These are phyloP conservation scores for Myxocyprinus asiaticus DNA, from an alignment of 2,113 vertebrate species.

Conservation along the genomic window DNA sequence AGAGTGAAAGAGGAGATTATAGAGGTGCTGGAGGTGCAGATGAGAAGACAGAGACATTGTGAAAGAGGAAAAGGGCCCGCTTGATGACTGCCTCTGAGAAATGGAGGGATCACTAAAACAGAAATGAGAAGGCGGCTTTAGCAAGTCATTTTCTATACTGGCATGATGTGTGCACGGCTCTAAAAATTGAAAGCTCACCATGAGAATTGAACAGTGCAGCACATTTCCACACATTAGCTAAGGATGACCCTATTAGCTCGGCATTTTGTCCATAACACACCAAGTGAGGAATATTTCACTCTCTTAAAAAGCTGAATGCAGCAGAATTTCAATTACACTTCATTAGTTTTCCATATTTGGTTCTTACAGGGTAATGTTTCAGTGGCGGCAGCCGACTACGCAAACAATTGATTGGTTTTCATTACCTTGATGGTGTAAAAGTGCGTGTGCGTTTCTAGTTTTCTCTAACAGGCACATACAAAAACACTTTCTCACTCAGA, in stretches of 20 bases:
- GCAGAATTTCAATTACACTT: conserved; percentile 62
- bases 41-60: conserved; percentile 44
- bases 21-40: conserved; percentile 42
- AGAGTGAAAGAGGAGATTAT: conserved; percentile 43
- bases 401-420: conserved; percentile 45
- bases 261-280: conserved; percentile 39
- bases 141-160: conserved; percentile 54
- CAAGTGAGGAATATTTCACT: conserved; percentile 54
- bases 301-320: conserved; percentile 56
- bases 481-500: neutral
- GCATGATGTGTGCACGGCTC: conserved; percentile 35
- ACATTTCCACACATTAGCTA: conserved; percentile 62
- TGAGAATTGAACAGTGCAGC: conserved; percentile 58
- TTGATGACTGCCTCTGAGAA: conserved; percentile 45
- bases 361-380: conserved; percentile 40
- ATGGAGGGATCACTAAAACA: conserved; percentile 30
- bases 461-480: neutral
- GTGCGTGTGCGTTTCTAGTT: neutral
- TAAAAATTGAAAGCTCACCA: conserved; percentile 57
- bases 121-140: conserved; percentile 51
- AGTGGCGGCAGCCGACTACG: conserved; percentile 11
- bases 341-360: conserved; percentile 57
- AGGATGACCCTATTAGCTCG: conserved; percentile 62
- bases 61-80: conserved; percentile 7
- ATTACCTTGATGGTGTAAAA: conserved; percentile 8